phyloP scores from a whole-genome alignment of 1,140 invertebrate genomes.

The Drosophila mayri region DNA sequence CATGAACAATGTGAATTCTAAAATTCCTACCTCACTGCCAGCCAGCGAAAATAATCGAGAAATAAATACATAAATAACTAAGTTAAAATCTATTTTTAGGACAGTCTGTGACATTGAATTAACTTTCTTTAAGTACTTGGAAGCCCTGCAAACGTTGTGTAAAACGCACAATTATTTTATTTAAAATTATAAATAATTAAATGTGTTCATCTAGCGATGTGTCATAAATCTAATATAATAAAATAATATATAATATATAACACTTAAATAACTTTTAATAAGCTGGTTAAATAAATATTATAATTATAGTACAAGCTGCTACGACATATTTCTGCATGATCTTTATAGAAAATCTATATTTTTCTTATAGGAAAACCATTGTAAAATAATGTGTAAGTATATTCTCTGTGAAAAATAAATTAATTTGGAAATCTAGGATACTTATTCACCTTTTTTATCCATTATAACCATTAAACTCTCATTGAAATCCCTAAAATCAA shows the following conservation, averaged over 20 bases:
- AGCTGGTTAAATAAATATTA: neutral
- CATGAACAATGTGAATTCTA: conserved; percentile 59
- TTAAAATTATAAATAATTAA: conserved; percentile 1
- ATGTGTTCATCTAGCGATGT: neutral
- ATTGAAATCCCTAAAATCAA: too few species aligned
- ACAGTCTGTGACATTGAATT: neutral
- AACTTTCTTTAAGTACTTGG: neutral
- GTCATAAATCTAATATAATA: too few species aligned
- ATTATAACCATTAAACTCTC: too few species aligned
- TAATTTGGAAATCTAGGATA: neutral
- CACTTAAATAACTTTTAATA: neutral
- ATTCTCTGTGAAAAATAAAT: neutral
- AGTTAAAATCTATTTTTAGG: conserved; percentile 1
- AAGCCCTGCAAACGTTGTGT: too few species aligned
- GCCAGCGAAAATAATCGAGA: conserved; percentile 20
- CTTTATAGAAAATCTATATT: neutral
- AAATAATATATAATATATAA: neutral
- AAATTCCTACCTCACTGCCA: conserved; percentile 48
- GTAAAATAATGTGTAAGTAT: neutral
- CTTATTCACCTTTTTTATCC: too few species aligned
- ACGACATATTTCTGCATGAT: neutral
- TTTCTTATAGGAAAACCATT: neutral
- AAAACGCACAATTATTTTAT: neutral
- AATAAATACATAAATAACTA: conserved; percentile 30
- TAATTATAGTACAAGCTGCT: too few species aligned